phyloP scores from a whole-genome alignment of 2,888 invertebrate genomes.

The Andrena camellia region DNA sequence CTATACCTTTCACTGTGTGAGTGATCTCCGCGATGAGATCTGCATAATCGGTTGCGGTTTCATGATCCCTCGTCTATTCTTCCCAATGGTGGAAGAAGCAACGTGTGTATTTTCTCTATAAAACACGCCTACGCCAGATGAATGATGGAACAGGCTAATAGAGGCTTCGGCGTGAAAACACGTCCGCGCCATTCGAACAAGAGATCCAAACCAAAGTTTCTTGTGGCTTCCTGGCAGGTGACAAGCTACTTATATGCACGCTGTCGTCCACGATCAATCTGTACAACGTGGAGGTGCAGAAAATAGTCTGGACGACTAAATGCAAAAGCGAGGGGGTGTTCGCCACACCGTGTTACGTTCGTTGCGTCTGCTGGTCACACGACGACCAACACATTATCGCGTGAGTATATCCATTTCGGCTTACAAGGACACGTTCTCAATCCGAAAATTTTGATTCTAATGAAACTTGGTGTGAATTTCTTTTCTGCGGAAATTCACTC shows the following conservation, averaged over 20 bases:
- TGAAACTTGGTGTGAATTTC: no score
- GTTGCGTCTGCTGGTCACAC: slow-evolving; percentile 72
- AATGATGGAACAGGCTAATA: neutral
- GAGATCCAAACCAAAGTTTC: neutral
- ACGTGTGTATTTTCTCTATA: no score
- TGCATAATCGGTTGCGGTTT: no score
- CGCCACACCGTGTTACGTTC: slow-evolving; percentile 47
- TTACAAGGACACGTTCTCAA: no score
- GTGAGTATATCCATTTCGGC: slow-evolving; percentile 67
- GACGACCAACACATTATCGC: slow-evolving; percentile 69
- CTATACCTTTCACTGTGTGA: no score
- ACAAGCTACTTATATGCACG: slow-evolving; percentile 57
- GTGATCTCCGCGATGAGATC: no score
- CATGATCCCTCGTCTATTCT: no score
- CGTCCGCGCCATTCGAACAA: no score
- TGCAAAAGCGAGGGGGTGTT: slow-evolving; percentile 48
- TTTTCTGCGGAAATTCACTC: no score
- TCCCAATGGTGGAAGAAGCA: no score
- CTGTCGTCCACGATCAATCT: slow-evolving; percentile 43
- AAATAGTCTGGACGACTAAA: slow-evolving; percentile 64
- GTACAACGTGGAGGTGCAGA: slow-evolving; percentile 46
- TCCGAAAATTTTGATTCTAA: no score
- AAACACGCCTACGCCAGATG: neutral
- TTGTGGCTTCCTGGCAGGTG: slow-evolving; percentile 40
- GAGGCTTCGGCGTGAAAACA: neutral